Evolutionary conservation across 2,888 invertebrate genomes (phyloP).

Genomic region (Ichneumon xanthorius): DNA sequence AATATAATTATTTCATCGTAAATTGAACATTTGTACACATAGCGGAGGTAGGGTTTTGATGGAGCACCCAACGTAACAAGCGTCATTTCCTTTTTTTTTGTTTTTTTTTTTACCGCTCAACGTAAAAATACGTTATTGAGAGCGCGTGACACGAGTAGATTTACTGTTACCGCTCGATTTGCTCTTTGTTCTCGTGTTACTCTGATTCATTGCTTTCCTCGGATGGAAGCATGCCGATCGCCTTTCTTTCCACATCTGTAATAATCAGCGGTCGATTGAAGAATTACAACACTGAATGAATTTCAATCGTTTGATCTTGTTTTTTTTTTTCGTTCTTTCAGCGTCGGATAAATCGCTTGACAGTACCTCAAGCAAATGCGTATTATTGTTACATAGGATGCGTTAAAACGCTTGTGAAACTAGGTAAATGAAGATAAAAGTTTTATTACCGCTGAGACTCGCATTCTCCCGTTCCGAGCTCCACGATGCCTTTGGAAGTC

Average conservation of each 20-base stretch:
- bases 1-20: conserved; percentile 72
- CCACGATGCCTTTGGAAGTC: conserved; percentile 55
- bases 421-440: background rate
- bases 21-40: conserved; percentile 80
- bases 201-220: conserved; percentile 73
- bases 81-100: conserved; percentile 73
- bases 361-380: background rate
- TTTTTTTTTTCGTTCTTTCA: background rate
- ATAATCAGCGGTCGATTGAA: conserved; percentile 48
- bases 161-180: conserved; percentile 59
- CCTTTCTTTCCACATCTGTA: conserved; percentile 79
- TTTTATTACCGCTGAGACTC: conserved; percentile 56
- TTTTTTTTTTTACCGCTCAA: conserved; percentile 34
- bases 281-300: background rate
- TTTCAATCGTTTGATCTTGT: background rate
- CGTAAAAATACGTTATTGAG: conserved; percentile 59
- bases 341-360: background rate
- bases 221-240: conserved; percentile 74
- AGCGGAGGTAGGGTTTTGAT: conserved; percentile 80
- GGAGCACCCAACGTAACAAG: conserved; percentile 78
- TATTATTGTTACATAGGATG: background rate
- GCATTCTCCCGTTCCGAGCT: conserved; percentile 61
- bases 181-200: conserved; percentile 70
- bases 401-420: background rate
- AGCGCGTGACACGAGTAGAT: conserved; percentile 19